Conservation (phyloP, 1,140 invertebrate species). For the Trachymyrmex cornetzi region DNA sequence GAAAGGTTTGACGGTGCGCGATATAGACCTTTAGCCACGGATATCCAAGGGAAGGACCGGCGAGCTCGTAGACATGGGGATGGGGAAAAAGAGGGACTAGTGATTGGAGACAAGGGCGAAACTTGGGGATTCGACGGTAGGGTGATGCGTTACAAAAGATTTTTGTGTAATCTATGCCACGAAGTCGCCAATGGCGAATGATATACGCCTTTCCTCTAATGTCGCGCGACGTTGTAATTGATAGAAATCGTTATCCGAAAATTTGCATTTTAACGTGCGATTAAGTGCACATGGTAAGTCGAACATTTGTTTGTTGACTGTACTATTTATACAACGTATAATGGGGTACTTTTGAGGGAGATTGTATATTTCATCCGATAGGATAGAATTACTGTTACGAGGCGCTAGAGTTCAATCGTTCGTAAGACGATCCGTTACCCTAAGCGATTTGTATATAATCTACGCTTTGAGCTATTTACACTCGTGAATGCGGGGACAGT, state of each 20-base stretch:
- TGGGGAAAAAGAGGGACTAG: constrained; percentile 20
- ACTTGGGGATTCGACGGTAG: constrained; percentile 56
- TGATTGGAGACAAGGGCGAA: constrained; percentile 26
- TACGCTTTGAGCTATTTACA: neutral
- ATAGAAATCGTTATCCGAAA: constrained; percentile 10
- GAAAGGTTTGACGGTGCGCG: constrained; percentile 87
- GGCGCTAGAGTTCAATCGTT: constrained; percentile 34
- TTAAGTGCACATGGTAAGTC: neutral
- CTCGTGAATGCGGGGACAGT: constrained; percentile 4
- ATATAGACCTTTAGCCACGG: constrained; percentile 85
- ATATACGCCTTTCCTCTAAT: neutral
- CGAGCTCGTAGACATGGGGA: neutral
- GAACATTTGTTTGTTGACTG: constrained; percentile 10
- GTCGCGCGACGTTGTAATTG: constrained; percentile 24
- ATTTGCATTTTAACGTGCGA: constrained; percentile 25
- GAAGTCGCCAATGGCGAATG: constrained; percentile 82
- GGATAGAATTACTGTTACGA: constrained; percentile 42
- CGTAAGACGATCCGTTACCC: constrained; percentile 40
- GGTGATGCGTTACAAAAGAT: constrained; percentile 75
- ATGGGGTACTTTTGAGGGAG: neutral
- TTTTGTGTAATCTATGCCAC: constrained; percentile 81
- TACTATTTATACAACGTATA: constrained; percentile 37
- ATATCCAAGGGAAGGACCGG: constrained; percentile 26
- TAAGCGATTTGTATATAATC: neutral
- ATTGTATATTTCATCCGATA: constrained; percentile 14